These are phyloP conservation scores for Pomatostomus ruficeps DNA, from an alignment of 2,113 vertebrate genomes.

Conservation along the genomic window DNA sequence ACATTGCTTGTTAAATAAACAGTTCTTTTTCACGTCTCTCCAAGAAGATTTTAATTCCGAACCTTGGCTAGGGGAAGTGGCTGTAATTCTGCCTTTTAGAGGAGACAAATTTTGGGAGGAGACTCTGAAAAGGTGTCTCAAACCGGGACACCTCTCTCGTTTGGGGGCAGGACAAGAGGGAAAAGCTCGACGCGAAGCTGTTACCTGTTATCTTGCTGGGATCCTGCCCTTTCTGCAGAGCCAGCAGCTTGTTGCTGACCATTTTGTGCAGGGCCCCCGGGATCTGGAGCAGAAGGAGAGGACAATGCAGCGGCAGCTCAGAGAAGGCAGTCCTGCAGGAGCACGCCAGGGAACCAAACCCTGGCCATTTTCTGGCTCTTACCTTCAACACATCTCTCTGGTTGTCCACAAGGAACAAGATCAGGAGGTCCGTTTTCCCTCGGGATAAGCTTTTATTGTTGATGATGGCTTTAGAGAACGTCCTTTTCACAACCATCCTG, in stretches of 20 bases:
- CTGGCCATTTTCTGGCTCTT: background rate
- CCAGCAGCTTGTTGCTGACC: constrained; percentile 87
- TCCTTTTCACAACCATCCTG: constrained; percentile 94
- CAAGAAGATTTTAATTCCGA: no score
- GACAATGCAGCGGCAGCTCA: background rate
- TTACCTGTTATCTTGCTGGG: constrained; percentile 81
- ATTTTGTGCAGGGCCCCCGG: constrained; percentile 89
- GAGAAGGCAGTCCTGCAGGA: background rate
- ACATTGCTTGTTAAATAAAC: no score
- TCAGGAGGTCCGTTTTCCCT: constrained; percentile 92
- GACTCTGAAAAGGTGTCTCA: no score
- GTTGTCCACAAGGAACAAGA: constrained; percentile 93
- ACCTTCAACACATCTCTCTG: constrained; percentile 95
- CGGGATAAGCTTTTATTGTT: constrained; percentile 86
- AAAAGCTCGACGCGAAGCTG: background rate
- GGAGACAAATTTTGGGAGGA: no score
- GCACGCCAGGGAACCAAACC: background rate
- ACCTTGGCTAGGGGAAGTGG: no score
- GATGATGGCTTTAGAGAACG: constrained; percentile 88
- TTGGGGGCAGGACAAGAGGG: background rate
- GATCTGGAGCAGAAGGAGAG: constrained; percentile 71
- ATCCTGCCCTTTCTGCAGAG: constrained; percentile 84
- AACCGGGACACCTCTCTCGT: no score
- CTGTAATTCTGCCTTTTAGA: no score
- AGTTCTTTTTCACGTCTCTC: no score